Conservation (phyloP, 2,113 vertebrate genomes). For the Istiophorus platypterus region DNA sequence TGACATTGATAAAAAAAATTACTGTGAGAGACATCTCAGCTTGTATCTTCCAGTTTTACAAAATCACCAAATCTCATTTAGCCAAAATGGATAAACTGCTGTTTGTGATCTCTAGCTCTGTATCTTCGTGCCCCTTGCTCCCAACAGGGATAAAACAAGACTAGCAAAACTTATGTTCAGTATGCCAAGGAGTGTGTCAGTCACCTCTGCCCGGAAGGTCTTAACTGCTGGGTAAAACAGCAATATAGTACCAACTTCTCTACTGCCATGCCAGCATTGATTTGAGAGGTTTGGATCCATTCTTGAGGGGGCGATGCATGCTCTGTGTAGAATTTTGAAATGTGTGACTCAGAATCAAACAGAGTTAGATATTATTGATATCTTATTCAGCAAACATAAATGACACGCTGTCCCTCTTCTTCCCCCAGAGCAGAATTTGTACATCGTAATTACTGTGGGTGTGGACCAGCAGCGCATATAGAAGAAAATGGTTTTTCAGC, state of each 20-base stretch:
- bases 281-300: conserved; percentile 8
- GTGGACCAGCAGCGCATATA: background rate
- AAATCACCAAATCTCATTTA: background rate
- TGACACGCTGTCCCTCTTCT: conserved; percentile 2
- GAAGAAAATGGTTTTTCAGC: background rate
- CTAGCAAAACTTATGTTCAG: background rate
- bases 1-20: background rate
- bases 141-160: conserved; percentile 14
- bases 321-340: conserved; percentile 1
- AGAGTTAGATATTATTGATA: conserved; percentile 3
- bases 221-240: conserved; percentile 15
- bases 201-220: conserved; percentile 19
- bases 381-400: background rate
- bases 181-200: conserved; percentile 14
- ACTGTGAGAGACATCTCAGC: background rate
- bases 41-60: background rate
- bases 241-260: background rate
- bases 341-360: background rate
- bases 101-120: background rate
- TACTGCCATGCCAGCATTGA: conserved; percentile 20
- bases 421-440: background rate
- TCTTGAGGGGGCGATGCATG: background rate
- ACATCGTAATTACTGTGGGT: background rate
- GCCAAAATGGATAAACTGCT: background rate
- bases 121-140: background rate